These are phyloP conservation scores for Trisateles emortualis DNA, from an alignment of 2,888 invertebrate species.

Conservation along the genomic window DNA sequence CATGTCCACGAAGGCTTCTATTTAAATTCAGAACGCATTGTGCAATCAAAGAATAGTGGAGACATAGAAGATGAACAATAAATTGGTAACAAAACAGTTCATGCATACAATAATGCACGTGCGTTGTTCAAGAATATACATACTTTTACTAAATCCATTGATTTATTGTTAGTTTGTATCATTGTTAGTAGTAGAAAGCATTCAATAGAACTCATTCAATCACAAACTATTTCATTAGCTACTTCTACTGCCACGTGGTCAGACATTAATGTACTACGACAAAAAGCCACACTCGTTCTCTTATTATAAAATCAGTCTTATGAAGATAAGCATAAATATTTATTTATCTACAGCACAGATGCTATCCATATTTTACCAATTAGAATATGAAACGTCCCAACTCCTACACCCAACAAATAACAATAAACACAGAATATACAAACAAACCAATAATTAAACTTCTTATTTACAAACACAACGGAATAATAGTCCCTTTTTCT, in stretches of 20 bases:
- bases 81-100: conserved; percentile 47
- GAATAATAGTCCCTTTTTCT: neutral
- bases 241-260: conserved; percentile 2
- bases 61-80: conserved; percentile 42
- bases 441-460: neutral
- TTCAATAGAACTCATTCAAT: conserved; percentile 2
- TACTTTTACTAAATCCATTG: conserved; percentile 29
- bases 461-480: neutral
- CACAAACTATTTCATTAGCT: conserved; percentile 2
- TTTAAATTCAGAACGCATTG: conserved; percentile 45
- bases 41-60: conserved; percentile 49
- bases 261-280: neutral
- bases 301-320: neutral
- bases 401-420: neutral
- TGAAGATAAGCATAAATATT: too few species aligned
- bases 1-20: conserved; percentile 50
- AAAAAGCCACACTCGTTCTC: neutral
- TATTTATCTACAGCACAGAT: too few species aligned
- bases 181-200: conserved; percentile 25
- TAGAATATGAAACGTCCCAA: too few species aligned
- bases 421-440: neutral
- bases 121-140: conserved; percentile 31
- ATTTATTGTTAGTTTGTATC: conserved; percentile 41
- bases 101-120: conserved; percentile 62
- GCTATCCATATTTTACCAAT: too few species aligned